Conservation (phyloP, 1,140 invertebrate genomes). For the Brachionus plicatilis region DNA sequence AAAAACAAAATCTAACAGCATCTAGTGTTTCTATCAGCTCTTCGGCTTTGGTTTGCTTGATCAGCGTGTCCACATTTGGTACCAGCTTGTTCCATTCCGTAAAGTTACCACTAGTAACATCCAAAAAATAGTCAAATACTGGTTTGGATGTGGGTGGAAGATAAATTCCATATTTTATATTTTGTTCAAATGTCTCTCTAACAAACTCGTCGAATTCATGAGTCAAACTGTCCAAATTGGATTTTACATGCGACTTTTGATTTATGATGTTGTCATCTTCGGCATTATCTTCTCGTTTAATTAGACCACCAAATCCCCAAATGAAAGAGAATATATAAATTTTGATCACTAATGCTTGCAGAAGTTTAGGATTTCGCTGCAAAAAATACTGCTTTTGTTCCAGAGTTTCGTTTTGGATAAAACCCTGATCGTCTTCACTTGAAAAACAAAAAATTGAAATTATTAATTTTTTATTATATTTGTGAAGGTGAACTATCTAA, state of each 20-base stretch:
- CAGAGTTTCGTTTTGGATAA: background rate
- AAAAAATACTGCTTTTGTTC: slow-evolving; percentile 46
- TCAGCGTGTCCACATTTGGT: slow-evolving; percentile 45
- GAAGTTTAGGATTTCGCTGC: slow-evolving; percentile 50
- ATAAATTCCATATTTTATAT: slow-evolving; percentile 44
- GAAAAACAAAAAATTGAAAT: background rate
- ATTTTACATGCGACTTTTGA: slow-evolving; percentile 41
- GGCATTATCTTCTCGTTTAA: slow-evolving; percentile 56
- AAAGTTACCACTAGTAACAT: slow-evolving; percentile 53
- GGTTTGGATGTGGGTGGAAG: slow-evolving; percentile 52
- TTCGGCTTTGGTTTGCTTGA: slow-evolving; percentile 43
- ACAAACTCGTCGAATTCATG: slow-evolving; percentile 66
- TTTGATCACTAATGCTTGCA: slow-evolving; percentile 61
- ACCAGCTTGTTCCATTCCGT: slow-evolving; percentile 52
- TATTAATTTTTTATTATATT: too few species aligned
- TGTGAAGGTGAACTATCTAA: too few species aligned
- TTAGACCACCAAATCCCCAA: slow-evolving; percentile 70
- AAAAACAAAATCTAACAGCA: slow-evolving; percentile 53
- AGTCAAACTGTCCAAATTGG: slow-evolving; percentile 59
- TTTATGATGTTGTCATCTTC: slow-evolving; percentile 47
- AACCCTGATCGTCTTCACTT: background rate
- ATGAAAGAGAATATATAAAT: slow-evolving; percentile 65
- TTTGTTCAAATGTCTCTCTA: slow-evolving; percentile 49
- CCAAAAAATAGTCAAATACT: slow-evolving; percentile 55
- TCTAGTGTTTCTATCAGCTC: slow-evolving; percentile 53